phyloP scores from a whole-genome alignment of 2,113 vertebrate genomes.

The Dissostichus mawsoni region DNA sequence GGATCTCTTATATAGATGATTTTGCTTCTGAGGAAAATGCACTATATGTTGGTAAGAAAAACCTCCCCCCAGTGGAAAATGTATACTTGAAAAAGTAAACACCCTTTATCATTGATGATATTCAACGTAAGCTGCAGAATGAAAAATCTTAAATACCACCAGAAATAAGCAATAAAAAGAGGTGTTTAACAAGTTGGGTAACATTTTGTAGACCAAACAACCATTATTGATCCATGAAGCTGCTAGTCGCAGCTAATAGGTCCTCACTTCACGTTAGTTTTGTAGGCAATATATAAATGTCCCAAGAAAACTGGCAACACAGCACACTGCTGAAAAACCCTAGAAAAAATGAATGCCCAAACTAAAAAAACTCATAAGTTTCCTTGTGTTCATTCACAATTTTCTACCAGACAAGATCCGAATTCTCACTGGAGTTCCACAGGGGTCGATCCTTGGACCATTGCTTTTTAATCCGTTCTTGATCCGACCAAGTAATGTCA shows the following conservation, averaged over 20 bases:
- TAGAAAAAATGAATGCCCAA: neutral
- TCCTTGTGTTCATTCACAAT: too few species aligned
- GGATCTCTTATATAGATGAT: constrained; percentile 94
- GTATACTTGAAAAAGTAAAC: neutral
- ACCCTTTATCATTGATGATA: neutral
- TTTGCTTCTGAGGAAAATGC: constrained; percentile 91
- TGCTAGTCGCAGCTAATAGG: neutral
- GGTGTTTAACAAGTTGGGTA: neutral
- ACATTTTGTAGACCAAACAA: too few species aligned
- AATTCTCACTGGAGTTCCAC: too few species aligned
- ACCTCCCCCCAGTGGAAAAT: neutral
- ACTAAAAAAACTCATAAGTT: neutral
- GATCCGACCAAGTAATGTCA: too few species aligned
- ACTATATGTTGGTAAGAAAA: constrained; percentile 90
- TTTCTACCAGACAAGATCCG: too few species aligned
- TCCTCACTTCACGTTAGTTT: neutral
- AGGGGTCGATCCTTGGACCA: too few species aligned
- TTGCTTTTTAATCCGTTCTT: too few species aligned
- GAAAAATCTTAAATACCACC: neutral
- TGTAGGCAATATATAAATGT: neutral
- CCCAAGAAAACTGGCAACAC: neutral
- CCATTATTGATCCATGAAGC: too few species aligned
- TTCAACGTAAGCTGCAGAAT: neutral
- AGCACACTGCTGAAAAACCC: neutral
- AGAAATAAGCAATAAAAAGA: neutral